Evolutionary conservation across 2,113 vertebrate genomes (phyloP).

Genomic region (Apus apus): DNA sequence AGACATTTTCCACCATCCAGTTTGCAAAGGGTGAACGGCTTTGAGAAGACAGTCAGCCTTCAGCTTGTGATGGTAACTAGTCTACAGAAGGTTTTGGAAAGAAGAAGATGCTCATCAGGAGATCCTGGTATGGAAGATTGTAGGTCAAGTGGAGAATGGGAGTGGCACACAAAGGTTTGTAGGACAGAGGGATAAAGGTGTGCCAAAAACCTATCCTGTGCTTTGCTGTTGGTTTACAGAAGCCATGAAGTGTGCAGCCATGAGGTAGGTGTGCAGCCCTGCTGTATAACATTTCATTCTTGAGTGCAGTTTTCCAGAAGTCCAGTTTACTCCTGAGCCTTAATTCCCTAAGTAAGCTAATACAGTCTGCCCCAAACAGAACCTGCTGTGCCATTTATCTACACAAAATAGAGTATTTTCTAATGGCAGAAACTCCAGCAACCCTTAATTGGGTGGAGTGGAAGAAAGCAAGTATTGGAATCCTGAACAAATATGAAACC

Average conservation of each 20-base stretch:
- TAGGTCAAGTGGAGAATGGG: not conserved
- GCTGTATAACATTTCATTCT: not conserved
- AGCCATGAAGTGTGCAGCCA: not conserved
- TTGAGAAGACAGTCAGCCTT: not conserved
- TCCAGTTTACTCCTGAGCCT: not conserved
- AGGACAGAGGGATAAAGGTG: not conserved
- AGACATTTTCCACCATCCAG: not conserved
- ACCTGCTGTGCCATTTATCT: conserved; percentile 8
- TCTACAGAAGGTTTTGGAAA: not conserved
- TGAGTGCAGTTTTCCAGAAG: not conserved
- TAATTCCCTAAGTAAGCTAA: not conserved
- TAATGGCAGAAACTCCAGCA: not conserved
- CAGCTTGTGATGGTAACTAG: not conserved
- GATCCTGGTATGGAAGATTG: not conserved
- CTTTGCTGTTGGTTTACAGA: not conserved
- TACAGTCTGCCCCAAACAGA: not conserved
- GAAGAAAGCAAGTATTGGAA: conserved; percentile 12
- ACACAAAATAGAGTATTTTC: conserved; percentile 24
- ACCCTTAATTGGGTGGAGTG: not conserved
- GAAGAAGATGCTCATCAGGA: not conserved
- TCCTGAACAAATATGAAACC: conserved; percentile 32
- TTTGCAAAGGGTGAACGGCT: not conserved
- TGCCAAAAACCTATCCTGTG: not conserved
- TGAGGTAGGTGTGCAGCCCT: not conserved
- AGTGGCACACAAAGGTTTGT: not conserved